phyloP scores from a whole-genome alignment of 2,888 invertebrate genomes.

The Capitulum mitella region DNA sequence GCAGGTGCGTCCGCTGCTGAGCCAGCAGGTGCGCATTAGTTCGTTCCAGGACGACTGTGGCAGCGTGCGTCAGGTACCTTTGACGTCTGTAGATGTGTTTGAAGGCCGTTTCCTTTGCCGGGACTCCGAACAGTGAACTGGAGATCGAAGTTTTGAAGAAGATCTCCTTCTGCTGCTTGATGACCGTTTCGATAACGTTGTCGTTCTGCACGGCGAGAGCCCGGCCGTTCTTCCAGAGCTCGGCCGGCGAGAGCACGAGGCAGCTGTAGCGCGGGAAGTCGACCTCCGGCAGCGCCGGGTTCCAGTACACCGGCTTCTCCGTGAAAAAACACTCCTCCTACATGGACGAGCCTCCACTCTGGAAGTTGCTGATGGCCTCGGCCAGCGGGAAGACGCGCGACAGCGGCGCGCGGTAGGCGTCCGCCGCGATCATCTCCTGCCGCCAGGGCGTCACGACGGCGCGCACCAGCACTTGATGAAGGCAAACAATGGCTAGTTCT shows the following conservation, averaged over 20 bases:
- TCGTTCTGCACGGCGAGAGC: conserved; percentile 70
- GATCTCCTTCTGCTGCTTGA: conserved; percentile 56
- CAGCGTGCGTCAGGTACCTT: conserved; percentile 77
- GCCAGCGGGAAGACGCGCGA: conserved; percentile 75
- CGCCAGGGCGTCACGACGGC: conserved; percentile 81
- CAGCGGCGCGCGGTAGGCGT: conserved; percentile 85
- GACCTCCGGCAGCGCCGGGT: conserved; percentile 30
- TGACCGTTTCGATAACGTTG: conserved; percentile 71
- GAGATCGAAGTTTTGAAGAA: conserved; percentile 59
- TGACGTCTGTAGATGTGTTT: conserved; percentile 77
- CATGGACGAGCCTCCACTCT: conserved; percentile 29
- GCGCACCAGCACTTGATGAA: conserved; percentile 48
- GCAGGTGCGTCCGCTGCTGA: conserved; percentile 62
- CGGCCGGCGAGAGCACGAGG: conserved; percentile 82
- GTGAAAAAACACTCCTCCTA: conserved; percentile 33
- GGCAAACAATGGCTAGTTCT: conserved; percentile 48
- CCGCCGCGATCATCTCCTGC: conserved; percentile 68
- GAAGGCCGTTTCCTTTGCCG: conserved; percentile 79
- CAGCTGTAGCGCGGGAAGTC: conserved; percentile 83
- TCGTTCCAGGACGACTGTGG: conserved; percentile 75
- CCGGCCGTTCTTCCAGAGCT: conserved; percentile 81
- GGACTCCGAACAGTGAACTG: conserved; percentile 89
- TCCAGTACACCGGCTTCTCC: conserved; percentile 34
- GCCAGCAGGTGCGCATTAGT: conserved; percentile 67
- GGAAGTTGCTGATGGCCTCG: conserved; percentile 34